Conservation (phyloP, 1,140 invertebrate genomes). For the Bilobella aurantiaca region DNA sequence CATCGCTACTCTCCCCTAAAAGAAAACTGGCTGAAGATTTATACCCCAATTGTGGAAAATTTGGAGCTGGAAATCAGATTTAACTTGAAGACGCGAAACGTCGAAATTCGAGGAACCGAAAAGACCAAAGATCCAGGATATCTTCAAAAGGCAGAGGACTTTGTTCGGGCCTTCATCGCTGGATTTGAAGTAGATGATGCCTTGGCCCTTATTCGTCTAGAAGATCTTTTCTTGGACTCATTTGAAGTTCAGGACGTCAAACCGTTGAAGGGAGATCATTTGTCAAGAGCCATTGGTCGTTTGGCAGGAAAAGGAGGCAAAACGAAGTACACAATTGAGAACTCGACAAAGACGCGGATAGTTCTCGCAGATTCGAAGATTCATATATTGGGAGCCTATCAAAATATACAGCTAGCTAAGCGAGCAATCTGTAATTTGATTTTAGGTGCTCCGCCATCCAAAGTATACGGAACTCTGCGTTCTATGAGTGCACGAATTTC, state of each 20-base stretch:
- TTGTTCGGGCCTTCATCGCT: conserved; percentile 89
- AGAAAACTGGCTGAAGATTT: conserved; percentile 95
- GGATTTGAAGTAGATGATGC: conserved; percentile 98
- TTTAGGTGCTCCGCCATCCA: conserved; percentile 86
- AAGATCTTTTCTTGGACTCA: conserved; percentile 93
- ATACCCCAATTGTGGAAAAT: conserved; percentile 90
- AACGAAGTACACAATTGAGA: conserved; percentile 98
- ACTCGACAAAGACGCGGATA: conserved; percentile 96
- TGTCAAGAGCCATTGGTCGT: conserved; percentile 87
- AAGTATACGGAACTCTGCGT: conserved; percentile 87
- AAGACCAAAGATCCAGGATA: conserved; percentile 79
- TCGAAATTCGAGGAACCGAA: conserved; percentile 66
- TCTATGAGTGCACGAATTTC: conserved; percentile 68
- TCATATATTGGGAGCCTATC: conserved; percentile 93
- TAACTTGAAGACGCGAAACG: conserved; percentile 80
- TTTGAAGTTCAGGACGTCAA: conserved; percentile 98
- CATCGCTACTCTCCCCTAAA: conserved; percentile 85
- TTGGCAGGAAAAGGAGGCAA: conserved; percentile 94
- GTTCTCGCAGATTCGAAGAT: conserved; percentile 93
- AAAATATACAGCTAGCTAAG: conserved; percentile 91
- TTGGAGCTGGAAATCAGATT: conserved; percentile 88
- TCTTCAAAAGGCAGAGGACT: conserved; percentile 95
- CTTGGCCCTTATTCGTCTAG: conserved; percentile 81
- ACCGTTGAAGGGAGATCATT: conserved; percentile 87
- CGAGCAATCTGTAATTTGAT: conserved; percentile 96